Base-by-base conservation (phyloP, 2,797 vertebrate species). In the Ficedula albicollis region DNA sequence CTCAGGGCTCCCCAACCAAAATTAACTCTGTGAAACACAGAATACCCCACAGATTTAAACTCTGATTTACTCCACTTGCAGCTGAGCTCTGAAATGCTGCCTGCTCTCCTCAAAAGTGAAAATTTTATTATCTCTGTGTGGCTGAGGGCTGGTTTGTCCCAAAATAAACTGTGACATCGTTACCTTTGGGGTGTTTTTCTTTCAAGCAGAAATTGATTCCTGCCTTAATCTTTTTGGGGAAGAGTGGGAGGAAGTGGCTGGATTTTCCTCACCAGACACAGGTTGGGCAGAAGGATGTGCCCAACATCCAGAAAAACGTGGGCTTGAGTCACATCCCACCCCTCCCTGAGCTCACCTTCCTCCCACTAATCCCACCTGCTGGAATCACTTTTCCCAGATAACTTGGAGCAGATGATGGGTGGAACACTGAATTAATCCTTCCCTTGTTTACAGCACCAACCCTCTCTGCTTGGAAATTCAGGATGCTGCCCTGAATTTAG, bases 141-240 rank as follows among this genome's bases (percentile, higher is more conserved):
- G 30, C 60, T 58, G 38, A 76, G 51, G 32, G 32, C 38, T 89
- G 25, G 6, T 49, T 79, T n/a, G 32, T 5, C 46, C 67, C 15
- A 2, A 49, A 78, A 52, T 4, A 1, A 9, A 1, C 6, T 16
- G 29, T 44, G 39, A 6, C 4, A 4, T 52, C 20, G 1, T 79
- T 46, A 6, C 25, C 22, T 60, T 79, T 36, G 36, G 14, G 52
- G 8, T 43, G 56, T 19, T 93, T 77, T 39, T 43, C 25, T 73
- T 39, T 64, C 54, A 27, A 36, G 16, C 21, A 32, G 21, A 55
- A 69, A 66, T 59, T 3, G 10, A 23, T 60, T 83, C 36, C 36
- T 48, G 64, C 5, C n/a, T 82, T 69, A 20, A 75, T 13, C 41
- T 44, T 22, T 43, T 32, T 73, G 58, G 41, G 52, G 64, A 38